These are phyloP conservation scores for Sebastolobus alascanus DNA, from an alignment of 2,797 vertebrate species.

Conservation along the genomic window DNA sequence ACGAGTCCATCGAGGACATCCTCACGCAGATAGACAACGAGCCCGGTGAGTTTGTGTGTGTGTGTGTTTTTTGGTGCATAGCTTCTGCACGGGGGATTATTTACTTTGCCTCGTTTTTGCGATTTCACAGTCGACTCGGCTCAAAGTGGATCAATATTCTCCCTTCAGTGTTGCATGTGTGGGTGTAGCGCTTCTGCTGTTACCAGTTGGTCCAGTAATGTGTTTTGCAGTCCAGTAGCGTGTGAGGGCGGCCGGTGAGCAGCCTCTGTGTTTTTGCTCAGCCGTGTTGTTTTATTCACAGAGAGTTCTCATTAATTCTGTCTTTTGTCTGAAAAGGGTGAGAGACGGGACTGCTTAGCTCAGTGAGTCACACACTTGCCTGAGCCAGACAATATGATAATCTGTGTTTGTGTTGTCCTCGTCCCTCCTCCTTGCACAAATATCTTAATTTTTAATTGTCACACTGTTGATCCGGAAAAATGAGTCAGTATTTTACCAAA, in stretches of 20 bases:
- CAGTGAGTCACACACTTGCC: conserved; percentile 42
- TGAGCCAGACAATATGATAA: conserved; percentile 35
- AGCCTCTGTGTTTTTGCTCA: conserved; percentile 31
- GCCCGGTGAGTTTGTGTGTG: conserved; percentile 85
- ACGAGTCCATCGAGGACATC: conserved; percentile 96
- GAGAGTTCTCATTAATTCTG: conserved; percentile 56
- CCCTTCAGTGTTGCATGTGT: conserved; percentile 45
- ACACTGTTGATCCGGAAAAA: conserved; percentile 14
- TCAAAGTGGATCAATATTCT: conserved; percentile 52
- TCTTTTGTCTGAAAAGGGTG: conserved; percentile 61
- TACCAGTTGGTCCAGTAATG: conserved; percentile 33
- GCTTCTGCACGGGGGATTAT: not conserved
- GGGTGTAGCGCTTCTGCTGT: conserved; percentile 45
- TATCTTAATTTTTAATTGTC: conserved; percentile 25
- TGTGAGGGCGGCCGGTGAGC: conserved; percentile 31
- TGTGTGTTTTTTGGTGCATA: not conserved
- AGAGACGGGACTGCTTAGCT: conserved; percentile 42
- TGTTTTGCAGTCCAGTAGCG: conserved; percentile 35
- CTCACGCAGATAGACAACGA: conserved; percentile 97
- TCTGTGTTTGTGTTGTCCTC: conserved; percentile 28
- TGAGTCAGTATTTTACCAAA: conserved; percentile 18
- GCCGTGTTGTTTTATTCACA: conserved; percentile 29
- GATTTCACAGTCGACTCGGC: conserved; percentile 17
- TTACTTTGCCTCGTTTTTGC: not conserved
- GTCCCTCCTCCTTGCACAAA: not conserved